Percentiles rank a stretch among this genome's conserved stretches.
These are phyloP conservation scores for Bubo scandiacus DNA, from an alignment of 2,113 vertebrate species.

Conservation along the genomic window DNA sequence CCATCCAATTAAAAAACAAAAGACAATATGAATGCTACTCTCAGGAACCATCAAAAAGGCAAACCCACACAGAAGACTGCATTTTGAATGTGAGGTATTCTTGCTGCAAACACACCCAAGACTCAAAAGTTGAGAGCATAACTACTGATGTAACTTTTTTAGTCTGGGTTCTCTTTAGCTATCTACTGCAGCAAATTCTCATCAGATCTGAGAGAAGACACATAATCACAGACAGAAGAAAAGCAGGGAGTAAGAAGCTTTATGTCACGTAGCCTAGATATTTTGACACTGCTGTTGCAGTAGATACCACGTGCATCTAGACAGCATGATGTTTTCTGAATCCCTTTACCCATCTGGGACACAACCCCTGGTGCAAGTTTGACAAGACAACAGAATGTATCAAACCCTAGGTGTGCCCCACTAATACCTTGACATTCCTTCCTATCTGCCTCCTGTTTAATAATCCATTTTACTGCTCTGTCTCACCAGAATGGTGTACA, in stretches of 20 bases:
- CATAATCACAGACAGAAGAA: not conserved
- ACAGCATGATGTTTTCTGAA: not conserved
- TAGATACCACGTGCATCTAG: not conserved
- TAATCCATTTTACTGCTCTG: not conserved
- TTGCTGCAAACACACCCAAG: not conserved
- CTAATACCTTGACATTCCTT: not conserved
- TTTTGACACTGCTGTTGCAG: not conserved
- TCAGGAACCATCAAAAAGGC: not conserved
- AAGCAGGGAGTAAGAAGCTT: not conserved
- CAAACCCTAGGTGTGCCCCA: not conserved
- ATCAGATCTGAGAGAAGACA: not conserved
- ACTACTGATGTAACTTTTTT: not conserved
- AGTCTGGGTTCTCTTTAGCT: not conserved
- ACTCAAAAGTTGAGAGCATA: not conserved
- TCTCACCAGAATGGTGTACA: not conserved
- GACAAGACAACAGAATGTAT: not conserved
- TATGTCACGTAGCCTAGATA: not conserved
- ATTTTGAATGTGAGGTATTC: not conserved
- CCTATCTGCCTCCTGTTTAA: not conserved
- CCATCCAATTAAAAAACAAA: not conserved
- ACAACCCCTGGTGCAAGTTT: not conserved
- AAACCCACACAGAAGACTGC: not conserved
- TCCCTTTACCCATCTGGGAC: not conserved
- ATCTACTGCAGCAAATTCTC: not conserved
- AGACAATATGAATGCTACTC: not conserved